Base-by-base conservation (phyloP, 2,888 invertebrate species). In the Acanthosepion esculentum region DNA sequence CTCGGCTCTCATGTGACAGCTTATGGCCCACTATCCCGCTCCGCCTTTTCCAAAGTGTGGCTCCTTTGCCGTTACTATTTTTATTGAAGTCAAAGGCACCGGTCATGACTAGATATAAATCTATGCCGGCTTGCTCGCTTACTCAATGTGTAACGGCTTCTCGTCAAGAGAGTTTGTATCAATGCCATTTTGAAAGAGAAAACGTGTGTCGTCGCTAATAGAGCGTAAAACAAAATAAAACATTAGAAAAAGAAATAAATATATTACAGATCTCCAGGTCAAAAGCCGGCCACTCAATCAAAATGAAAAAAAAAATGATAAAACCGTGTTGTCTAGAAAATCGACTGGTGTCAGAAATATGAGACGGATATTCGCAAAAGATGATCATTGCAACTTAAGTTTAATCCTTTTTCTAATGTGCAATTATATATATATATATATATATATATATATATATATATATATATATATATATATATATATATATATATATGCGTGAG, bases 61-160 rank as follows among this genome's bases (percentile, higher is more conserved):
- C 78, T 78, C 78, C n/a, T 78, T 41, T 78, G 78, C 33, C 78
- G 78, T 78, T n/a, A 12, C n/a, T 78, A 78, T 78, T 78, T 78
- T 78, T 78, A 78, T 78, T 78, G n/a, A 78, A 78, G 78, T n/a
- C 78, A n/a, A 33, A n/a, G 78, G n/a, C 78, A 78, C 15, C 78
- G 78, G 78, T 78, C n/a, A 78, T 78, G 78, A 78, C 78, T 15
- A n/a, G 78, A 78, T 78, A 78, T 78, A 78, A 78, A 78, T n/a
- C 78, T 78, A 78, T 78, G n/a, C 78, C n/a, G 8, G 78, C n/a
- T 12, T n/a, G 78, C 78, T 78, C n/a, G 78, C n/a, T 12, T n/a
- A 33, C 78, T 78, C n/a, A 78, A 33, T n/a, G 78, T n/a, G 15
- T 0, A 15, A 15, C n/a, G n/a, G 78, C 15, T 78, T 33, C 78